Evolutionary conservation across 2,797 vertebrate genomes (phyloP), one percentile per base, ranked within the genome.

Genomic region (Micromesistius poutassou): DNA sequence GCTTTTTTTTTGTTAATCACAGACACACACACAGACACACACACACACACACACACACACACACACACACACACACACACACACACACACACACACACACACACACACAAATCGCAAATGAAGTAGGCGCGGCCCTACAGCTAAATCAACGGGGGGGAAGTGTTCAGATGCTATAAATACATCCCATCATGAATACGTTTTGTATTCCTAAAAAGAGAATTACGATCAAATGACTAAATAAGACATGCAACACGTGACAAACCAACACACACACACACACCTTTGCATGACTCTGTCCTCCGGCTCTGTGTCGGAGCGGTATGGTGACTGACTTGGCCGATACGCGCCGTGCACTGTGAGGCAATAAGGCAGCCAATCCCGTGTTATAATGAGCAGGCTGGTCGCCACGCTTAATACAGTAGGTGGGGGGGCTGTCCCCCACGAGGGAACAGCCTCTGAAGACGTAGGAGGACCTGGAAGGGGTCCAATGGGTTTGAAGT

Each of bases 331-430:
- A 42, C 13, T 42, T 42, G 40, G 12, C 12, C 3, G 13, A 46
- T 4, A 46, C 12, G 16, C 1, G 88, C 84, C 77, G 85, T 73
- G 78, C 86, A 86, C 83, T 86, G 86, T 81, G 81, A 55, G 79
- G 83, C 83, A 86, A 85, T 84, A 89, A 87, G 87, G 88, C 81
- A 86, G 50, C 73, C 79, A 91, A 85, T 92, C 87, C 89, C 83
- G 90, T 93, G 89, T 46, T 91, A 90, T 93, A 90, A 82, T 84
- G 81, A 88, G 83, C 88, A 83, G 75, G 3, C 22, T 30, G n/a
- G 66, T 30, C 6, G 66, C 66, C 66, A 10, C 5, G 66, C 66
- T 70, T 70, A 22, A 50, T 30, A 30, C n/a, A 8, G 66, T 14
- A 30, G 4, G 66, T 28, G n/a, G n/a, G n/a, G 22, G 66, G 66